Conservation (phyloP, 2,797 vertebrate species). For the Falco concolor region DNA sequence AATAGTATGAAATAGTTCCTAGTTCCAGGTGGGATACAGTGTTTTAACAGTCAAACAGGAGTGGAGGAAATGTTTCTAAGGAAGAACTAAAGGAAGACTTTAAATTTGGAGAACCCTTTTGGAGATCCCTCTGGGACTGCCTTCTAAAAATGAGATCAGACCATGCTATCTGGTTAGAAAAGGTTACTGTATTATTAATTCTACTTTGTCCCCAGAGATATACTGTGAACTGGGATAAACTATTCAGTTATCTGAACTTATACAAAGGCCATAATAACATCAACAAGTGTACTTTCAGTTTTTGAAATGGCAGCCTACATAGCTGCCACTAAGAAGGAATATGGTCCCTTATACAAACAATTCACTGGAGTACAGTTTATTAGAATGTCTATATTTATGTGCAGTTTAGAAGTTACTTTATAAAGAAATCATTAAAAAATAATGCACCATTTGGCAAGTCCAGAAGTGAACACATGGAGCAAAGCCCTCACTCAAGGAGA, state of each 20-base stretch:
- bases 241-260: not conserved
- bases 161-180: not conserved
- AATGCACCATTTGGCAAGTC: not conserved
- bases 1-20: not conserved
- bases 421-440: not conserved
- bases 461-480: not conserved
- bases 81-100: not conserved
- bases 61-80: not conserved
- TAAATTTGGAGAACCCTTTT: not conserved
- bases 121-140: not conserved
- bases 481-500: not conserved
- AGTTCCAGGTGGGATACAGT: not conserved
- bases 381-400: not conserved
- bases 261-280: not conserved
- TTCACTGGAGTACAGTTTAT: not conserved
- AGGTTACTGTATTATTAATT: not conserved
- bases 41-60: not conserved
- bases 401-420: not conserved
- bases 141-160: not conserved
- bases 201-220: not conserved
- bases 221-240: not conserved
- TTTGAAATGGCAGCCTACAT: not conserved
- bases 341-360: not conserved
- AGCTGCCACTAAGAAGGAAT: not conserved
- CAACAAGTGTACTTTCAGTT: not conserved